Base-by-base conservation (phyloP, 2,797 vertebrate species). In the Mionectes olivaceus region DNA sequence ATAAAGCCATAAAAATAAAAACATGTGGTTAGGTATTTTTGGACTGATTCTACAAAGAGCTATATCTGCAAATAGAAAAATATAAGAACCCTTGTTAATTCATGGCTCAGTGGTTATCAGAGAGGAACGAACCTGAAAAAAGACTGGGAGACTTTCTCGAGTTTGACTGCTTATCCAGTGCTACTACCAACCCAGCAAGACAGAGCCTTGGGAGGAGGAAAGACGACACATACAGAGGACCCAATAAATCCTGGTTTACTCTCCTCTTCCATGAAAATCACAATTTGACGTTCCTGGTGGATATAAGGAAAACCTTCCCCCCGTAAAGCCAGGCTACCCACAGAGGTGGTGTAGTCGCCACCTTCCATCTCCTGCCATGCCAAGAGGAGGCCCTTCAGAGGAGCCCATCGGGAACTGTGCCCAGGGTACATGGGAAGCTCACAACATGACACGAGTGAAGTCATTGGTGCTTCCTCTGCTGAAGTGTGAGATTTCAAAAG, bases 31-130 rank as follows among this genome's bases (percentile, higher is more conserved):
- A 91, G 86, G 13, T 83, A 85, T 70, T 95, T 91, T 47, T 80
- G 76, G 93, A 89, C 64, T 95, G 76, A 30, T 84, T 88, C 95
- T 94, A 96, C 92, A 94, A 92, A 61, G 64, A 86, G 83, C 37
- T 89, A 22, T 59, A 76, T 64, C 87, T 80, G 77, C 89, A 92
- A 95, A 69, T 95, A 96, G 93, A 96, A 97, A 95, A 93, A 97
- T 95, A 93, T 18, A 92, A 90, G 94, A 93, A 95, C 63, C 79
- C 91, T 94, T 85, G 33, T 87, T 83, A 81, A 47, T 82, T 96
- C 89, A 92, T 95, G 96, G 96, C 96, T 97, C 96, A 97, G 96
- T 97, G 96, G 93, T 96, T 96, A 95, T 95, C 93, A 46, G 67
- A 77, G 47, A 91, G 83, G 69, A 63, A 76, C 30, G 41, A 95